These are phyloP conservation scores for Therioaphis trifolii DNA, from an alignment of 2,888 invertebrate genomes.

Conservation along the genomic window DNA sequence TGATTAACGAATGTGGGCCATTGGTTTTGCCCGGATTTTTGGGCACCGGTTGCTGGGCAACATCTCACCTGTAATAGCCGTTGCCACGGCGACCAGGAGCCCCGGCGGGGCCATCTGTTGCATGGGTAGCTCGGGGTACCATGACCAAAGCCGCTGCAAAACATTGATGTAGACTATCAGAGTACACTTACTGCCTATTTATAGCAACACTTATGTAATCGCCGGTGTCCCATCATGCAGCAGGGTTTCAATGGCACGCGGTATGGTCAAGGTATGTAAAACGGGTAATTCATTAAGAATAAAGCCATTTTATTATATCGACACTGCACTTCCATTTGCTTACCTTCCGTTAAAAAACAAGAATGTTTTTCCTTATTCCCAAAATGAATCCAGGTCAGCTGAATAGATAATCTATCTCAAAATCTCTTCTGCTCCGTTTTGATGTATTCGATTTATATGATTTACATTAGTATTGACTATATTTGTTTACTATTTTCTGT, in stretches of 20 bases:
- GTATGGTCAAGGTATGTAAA: constrained; percentile 52
- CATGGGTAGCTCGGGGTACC: constrained; percentile 52
- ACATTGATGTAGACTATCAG: constrained; percentile 56
- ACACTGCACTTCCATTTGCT: no score
- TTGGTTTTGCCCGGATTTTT: constrained; percentile 63
- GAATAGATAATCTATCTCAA: no score
- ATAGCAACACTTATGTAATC: constrained; percentile 61
- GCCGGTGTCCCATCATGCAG: constrained; percentile 49
- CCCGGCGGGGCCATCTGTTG: constrained; percentile 63
- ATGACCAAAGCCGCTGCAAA: constrained; percentile 62
- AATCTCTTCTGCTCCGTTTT: no score
- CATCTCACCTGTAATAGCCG: constrained; percentile 63
- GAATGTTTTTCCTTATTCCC: no score
- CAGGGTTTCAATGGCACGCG: constrained; percentile 43
- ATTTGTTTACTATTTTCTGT: no score
- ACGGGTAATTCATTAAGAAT: background rate
- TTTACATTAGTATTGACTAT: no score
- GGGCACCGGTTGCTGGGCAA: constrained; percentile 62
- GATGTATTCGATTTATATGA: no score
- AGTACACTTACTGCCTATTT: constrained; percentile 59
- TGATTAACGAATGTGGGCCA: constrained; percentile 63
- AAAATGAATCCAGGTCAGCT: no score
- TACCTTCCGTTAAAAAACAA: no score
- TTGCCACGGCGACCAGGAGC: constrained; percentile 61
- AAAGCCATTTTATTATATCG: no score